Percentiles rank a stretch among this genome's conserved stretches.
Conservation (phyloP, 92 coral and sea anemone species). For the Montipora capitata region DNA sequence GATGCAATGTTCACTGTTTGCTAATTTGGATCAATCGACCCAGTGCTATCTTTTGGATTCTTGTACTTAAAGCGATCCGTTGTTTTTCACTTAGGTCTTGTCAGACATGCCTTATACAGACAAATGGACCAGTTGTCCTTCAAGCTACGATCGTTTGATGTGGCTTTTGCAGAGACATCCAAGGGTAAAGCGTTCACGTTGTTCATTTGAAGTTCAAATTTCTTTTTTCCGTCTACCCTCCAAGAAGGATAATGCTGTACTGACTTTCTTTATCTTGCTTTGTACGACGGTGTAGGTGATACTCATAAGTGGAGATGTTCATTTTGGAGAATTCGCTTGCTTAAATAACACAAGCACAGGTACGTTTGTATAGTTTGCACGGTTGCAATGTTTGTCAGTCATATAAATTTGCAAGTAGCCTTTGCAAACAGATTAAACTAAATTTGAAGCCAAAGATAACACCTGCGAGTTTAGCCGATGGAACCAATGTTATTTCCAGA, state of each 20-base stretch:
- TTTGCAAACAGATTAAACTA: too few relatives aligned
- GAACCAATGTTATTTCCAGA: too few relatives aligned
- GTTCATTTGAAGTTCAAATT: too few relatives aligned
- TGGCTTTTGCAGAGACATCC: slow-evolving; percentile 93
- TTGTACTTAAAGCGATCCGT: not conserved
- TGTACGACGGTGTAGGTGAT: slow-evolving; percentile 66
- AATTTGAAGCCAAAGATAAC: too few relatives aligned
- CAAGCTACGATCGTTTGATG: slow-evolving; percentile 90
- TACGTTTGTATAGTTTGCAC: slow-evolving; percentile 18
- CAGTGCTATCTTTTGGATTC: too few relatives aligned
- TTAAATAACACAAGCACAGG: slow-evolving; percentile 93
- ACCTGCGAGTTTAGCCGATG: too few relatives aligned
- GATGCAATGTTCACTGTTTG: too few relatives aligned
- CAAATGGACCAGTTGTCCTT: slow-evolving; percentile 87
- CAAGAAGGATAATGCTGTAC: not conserved
- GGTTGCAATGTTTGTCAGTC: too few relatives aligned
- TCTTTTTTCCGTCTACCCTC: not conserved
- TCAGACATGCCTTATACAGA: slow-evolving; percentile 84
- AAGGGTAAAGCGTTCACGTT: slow-evolving; percentile 68
- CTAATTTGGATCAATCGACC: too few relatives aligned
- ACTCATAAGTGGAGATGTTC: slow-evolving; percentile 95
- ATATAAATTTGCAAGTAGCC: too few relatives aligned
- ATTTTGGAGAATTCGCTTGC: slow-evolving; percentile 95
- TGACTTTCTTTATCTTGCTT: not conserved
- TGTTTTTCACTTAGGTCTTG: slow-evolving; percentile 60